These are phyloP conservation scores for Chionis minor DNA, from an alignment of 2,113 vertebrate genomes.

Conservation along the genomic window DNA sequence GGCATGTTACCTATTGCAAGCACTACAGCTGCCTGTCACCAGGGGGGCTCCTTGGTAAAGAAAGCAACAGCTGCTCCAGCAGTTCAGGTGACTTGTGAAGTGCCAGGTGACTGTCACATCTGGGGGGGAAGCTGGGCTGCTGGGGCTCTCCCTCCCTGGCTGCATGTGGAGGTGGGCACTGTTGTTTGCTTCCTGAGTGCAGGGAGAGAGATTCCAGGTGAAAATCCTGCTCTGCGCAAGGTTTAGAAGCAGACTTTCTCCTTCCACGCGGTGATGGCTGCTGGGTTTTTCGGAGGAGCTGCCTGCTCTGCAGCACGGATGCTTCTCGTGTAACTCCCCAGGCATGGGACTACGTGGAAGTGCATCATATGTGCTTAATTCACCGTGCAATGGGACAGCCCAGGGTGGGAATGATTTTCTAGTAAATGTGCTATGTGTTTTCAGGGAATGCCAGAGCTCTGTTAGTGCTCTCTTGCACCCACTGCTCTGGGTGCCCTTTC, in stretches of 20 bases:
- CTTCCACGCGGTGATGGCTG: fast-evolving
- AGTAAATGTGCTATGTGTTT: not conserved
- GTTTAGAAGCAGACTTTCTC: fast-evolving
- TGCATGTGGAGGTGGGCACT: fast-evolving
- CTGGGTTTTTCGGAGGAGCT: fast-evolving
- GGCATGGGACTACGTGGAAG: not conserved
- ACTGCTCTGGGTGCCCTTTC: not conserved
- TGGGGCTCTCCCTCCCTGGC: not conserved
- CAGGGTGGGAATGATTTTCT: not conserved
- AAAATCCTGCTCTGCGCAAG: not conserved
- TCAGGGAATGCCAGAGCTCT: not conserved
- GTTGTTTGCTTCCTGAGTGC: not conserved
- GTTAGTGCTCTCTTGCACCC: not conserved
- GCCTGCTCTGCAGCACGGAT: not conserved
- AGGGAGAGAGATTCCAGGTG: fast-evolving
- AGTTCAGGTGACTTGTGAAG: not conserved
- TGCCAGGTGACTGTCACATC: not conserved
- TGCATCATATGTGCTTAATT: not conserved
- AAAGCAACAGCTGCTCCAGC: not conserved
- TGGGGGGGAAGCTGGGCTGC: not conserved
- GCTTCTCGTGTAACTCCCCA: not conserved
- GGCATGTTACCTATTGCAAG: not conserved
- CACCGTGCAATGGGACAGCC: fast-evolving
- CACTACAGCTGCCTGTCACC: not conserved
- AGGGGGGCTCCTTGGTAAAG: not conserved